Evolutionary conservation across 2,797 vertebrate genomes (phyloP), one percentile per base, ranked within the genome.

Genomic region (Trematomus bernacchii): DNA sequence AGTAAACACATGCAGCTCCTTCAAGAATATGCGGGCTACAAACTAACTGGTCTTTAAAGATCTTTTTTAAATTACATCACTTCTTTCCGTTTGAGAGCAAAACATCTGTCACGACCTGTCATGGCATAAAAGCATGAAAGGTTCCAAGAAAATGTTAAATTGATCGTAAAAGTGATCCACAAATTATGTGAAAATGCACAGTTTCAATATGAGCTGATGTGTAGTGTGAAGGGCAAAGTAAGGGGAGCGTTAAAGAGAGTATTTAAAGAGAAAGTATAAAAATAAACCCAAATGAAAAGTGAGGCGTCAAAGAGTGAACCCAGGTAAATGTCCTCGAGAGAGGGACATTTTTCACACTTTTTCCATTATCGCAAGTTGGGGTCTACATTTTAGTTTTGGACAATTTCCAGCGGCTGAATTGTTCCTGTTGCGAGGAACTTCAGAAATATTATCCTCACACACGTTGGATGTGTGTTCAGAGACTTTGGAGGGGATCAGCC

Each of bases 361-460:
- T 64, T 75, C 69, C 48, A 43, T 82, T 69, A 47, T 64, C 6
- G 3, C 70, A 59, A 70, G 58, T 48, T 68, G 62, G 77, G 74
- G 81, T 88, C 80, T 73, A 80, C 68, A 72, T 74, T 27, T 90
- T 84, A 66, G 40, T 62, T 71, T 74, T 86, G 85, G 82, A 71
- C 67, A 14, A 16, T 80, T 18, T 65, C 88, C 86, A 90, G 66
- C 27, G 58, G n/a, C 42, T 64, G 70, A 76, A 75, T 83, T 73
- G 76, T 82, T 79, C 46, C 48, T 73, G 59, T 66, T 80, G 60
- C 78, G 58, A 47, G 27, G 44, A 67, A 59, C 44, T 61, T 50
- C 64, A 81, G 69, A 84, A 82, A 77, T 65, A 78, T 84, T 64
- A 58, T 64, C 62, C 70, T 54, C 21, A 48, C 70, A 60, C 61